Evolutionary conservation across 2,888 invertebrate species (phyloP).

Genomic region (Lepas anatifera): DNA sequence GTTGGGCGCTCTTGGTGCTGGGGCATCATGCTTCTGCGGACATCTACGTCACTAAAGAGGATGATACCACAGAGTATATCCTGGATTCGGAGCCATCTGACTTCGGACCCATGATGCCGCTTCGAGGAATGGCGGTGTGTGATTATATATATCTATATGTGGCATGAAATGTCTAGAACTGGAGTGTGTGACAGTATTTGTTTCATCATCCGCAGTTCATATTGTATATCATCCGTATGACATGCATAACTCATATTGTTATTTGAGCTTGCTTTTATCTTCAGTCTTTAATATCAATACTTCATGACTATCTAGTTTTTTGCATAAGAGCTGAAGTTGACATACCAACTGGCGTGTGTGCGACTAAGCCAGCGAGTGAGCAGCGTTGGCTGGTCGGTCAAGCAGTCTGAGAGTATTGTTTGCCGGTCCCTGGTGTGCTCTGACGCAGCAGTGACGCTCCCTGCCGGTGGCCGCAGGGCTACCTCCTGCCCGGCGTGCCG

Average conservation of each 20-base stretch:
- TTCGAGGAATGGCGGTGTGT: too few species aligned
- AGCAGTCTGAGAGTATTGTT: neutral
- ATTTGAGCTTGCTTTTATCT: too few species aligned
- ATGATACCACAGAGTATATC: neutral
- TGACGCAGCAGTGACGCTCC: neutral
- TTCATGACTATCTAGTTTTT: too few species aligned
- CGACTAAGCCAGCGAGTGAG: neutral
- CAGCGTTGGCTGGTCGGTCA: neutral
- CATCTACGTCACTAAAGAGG: neutral
- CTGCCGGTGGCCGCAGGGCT: neutral
- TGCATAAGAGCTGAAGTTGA: too few species aligned
- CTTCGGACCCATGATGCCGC: neutral
- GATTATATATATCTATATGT: neutral
- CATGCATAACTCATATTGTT: too few species aligned
- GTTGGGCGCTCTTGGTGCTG: neutral
- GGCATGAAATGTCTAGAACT: neutral
- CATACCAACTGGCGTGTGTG: neutral
- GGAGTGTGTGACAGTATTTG: neutral
- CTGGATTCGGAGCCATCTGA: neutral
- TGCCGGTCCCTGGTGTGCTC: neutral
- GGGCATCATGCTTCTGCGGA: neutral
- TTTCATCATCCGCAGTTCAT: neutral
- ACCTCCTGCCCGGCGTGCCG: neutral
- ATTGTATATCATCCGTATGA: neutral
- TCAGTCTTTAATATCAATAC: too few species aligned